Base-by-base conservation (phyloP, 2,113 vertebrate genomes). In the Oreamnos americanus region DNA sequence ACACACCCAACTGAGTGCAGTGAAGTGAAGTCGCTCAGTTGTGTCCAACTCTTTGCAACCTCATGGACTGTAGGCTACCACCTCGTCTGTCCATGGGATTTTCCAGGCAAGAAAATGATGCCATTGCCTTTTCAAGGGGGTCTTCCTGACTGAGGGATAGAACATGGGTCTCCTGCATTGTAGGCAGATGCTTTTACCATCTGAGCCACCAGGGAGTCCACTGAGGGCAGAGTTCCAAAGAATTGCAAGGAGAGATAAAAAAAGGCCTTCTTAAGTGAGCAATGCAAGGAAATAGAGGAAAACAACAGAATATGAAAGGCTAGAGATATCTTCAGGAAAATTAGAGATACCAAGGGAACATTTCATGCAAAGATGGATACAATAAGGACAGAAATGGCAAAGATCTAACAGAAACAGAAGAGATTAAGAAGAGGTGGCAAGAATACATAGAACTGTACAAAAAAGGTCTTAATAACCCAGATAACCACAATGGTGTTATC, bases 31-130 rank as follows among this genome's bases (percentile, higher is more conserved):
- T 71, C 0, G 1, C n/a, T 71, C n/a, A 39, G 67, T 71, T 2
- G 0, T 71, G 19, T 23, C n/a, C 19, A 3, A 6, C 19, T 39
- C 67, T 67, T n/a, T 71, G n/a, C 0, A 0, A 71, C 19, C n/a
- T 21, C n/a, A 71, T 12, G 67, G 10, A 39, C 67, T 39, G 0
- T 39, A 39, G n/a, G 10, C n/a, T 12, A 39, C 67, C n/a, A 71
- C 5, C n/a, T 71, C 67, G 17, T 39, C n/a, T 2, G 1, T 71
- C n/a, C 19, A 23, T 71, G 67, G 19, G n/a, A 12, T 39, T 71
- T 39, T 71, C 67, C n/a, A 71, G 67, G 67, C n/a, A 39, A 23
- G n/a, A n/a, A n/a, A n/a, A n/a, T n/a, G n/a, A n/a, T 71, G n/a
- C 67, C 19, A 12, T 71, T 71, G 21, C n/a, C 67, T 71, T 71